These are phyloP conservation scores for Tuberolachnus salignus DNA, from an alignment of 2,888 invertebrate genomes.

Conservation along the genomic window DNA sequence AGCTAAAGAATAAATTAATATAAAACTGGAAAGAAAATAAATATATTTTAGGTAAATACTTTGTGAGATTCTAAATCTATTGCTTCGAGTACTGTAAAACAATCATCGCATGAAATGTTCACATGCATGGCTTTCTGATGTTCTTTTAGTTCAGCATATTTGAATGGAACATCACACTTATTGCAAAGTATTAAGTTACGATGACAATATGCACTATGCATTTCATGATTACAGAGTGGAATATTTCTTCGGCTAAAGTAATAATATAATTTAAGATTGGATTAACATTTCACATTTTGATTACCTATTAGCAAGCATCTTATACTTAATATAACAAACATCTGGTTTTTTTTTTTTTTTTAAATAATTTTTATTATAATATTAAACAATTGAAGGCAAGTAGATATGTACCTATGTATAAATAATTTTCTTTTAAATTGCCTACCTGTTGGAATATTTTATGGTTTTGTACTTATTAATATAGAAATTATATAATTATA, in stretches of 20 bases:
- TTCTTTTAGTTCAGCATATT: constrained; percentile 67
- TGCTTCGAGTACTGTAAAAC: constrained; percentile 62
- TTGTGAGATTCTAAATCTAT: constrained; percentile 60
- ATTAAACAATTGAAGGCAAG: no score
- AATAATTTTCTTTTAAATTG: background rate
- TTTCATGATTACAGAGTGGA: constrained; percentile 71
- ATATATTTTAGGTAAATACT: constrained; percentile 41
- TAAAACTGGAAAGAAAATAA: background rate
- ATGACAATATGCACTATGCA: constrained; percentile 74
- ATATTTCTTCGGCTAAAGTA: constrained; percentile 72
- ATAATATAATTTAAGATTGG: constrained; percentile 50
- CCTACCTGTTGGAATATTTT: background rate
- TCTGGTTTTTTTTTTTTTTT: background rate
- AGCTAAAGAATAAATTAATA: constrained; percentile 61
- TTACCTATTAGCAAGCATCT: background rate
- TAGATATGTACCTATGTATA: no score
- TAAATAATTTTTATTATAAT: background rate
- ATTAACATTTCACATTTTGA: constrained; percentile 22
- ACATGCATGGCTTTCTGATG: constrained; percentile 66
- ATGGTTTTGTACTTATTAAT: no score
- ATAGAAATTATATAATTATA: no score
- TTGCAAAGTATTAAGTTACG: constrained; percentile 72
- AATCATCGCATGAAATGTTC: constrained; percentile 64
- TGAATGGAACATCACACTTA: constrained; percentile 73
- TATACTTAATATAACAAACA: background rate